These are phyloP conservation scores for Pygoscelis adeliae DNA, from an alignment of 2,113 vertebrate genomes.

Conservation along the genomic window DNA sequence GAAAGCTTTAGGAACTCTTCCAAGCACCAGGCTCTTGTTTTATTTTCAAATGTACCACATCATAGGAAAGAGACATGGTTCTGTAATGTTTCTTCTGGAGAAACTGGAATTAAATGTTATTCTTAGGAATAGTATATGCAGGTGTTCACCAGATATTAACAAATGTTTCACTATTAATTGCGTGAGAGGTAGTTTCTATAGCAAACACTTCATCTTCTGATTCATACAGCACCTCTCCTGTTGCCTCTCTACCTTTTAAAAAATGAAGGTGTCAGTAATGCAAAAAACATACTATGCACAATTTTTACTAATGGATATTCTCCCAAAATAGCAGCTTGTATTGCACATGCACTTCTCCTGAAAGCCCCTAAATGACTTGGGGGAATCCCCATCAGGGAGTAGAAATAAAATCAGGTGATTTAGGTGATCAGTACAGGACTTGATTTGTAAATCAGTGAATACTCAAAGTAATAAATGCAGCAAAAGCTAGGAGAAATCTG, in stretches of 20 bases:
- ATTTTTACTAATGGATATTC: neutral
- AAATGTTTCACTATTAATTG: conserved; percentile 14
- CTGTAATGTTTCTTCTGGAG: neutral
- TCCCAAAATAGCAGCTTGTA: neutral
- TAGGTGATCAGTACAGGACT: neutral
- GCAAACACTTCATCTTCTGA: neutral
- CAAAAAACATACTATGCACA: neutral
- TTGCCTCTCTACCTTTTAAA: neutral
- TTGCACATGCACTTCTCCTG: neutral
- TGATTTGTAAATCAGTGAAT: neutral
- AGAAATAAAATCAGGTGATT: neutral
- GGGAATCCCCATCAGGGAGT: neutral
- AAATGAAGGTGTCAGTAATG: neutral
- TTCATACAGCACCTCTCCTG: neutral
- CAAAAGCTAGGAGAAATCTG: neutral
- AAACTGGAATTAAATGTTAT: conserved; percentile 6
- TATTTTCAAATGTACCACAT: conserved; percentile 18
- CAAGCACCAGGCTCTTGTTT: neutral
- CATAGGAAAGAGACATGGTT: neutral
- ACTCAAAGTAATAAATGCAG: neutral
- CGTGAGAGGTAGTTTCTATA: neutral
- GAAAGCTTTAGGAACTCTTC: neutral
- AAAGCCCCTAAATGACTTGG: neutral
- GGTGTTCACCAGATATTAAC: conserved; percentile 37
- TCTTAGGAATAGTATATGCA: conserved; percentile 5